These are phyloP conservation scores for Scarus forsteni DNA, from an alignment of 2,797 vertebrate species.

Conservation along the genomic window DNA sequence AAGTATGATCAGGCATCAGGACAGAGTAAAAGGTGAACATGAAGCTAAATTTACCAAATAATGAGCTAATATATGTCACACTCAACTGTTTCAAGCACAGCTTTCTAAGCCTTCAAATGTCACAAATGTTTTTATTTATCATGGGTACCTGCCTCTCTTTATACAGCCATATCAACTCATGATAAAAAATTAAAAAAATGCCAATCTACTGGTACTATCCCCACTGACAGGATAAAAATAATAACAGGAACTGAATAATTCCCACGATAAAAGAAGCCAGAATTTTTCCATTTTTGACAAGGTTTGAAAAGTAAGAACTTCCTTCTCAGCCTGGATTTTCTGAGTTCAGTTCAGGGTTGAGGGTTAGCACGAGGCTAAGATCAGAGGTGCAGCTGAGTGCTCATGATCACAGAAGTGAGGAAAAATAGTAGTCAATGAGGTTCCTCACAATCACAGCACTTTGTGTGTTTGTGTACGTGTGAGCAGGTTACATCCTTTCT, in stretches of 20 bases:
- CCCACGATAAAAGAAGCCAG: neutral
- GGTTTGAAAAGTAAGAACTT: neutral
- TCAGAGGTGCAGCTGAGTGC: neutral
- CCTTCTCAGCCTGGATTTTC: neutral
- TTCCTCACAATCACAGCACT: constrained; percentile 15
- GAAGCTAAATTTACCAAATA: too few species aligned
- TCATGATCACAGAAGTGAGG: constrained; percentile 1
- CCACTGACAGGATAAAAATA: neutral
- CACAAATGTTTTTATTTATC: constrained; percentile 11
- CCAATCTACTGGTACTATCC: neutral
- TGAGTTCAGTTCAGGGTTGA: constrained; percentile 2
- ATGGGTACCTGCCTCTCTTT: neutral
- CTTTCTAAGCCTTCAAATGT: too few species aligned
- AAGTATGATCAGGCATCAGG: too few species aligned
- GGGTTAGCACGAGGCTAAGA: neutral
- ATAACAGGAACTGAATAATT: neutral
- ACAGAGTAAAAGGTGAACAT: too few species aligned
- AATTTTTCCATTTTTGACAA: neutral
- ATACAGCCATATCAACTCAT: neutral
- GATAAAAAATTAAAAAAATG: constrained; percentile 11
- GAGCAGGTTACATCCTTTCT: constrained; percentile 64
- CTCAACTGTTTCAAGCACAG: too few species aligned
- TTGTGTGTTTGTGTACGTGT: constrained; percentile 22
- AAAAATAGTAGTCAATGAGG: constrained; percentile 18
- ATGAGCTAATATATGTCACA: too few species aligned